Evolutionary conservation across 2,797 vertebrate genomes (phyloP).

Genomic region (Scyliorhinus canicula): DNA sequence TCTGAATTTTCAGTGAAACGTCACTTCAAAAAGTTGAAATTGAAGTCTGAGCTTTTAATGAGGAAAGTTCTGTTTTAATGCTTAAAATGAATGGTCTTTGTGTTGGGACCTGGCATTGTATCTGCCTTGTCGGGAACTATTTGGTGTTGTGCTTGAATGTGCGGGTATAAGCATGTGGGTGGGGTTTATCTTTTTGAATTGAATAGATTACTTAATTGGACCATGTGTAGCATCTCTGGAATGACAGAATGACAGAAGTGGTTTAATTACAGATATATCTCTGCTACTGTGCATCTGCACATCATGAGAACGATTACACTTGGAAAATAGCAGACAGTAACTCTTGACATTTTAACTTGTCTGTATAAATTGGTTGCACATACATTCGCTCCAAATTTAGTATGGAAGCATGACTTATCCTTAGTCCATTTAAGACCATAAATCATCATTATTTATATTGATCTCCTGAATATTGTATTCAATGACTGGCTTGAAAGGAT

Average conservation of each 20-base stretch:
- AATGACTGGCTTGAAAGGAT: not conserved
- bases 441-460: not conserved
- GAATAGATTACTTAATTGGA: not conserved
- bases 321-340: not conserved
- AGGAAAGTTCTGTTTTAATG: not conserved
- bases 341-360: not conserved
- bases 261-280: not conserved
- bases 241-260: not conserved
- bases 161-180: not conserved
- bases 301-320: not conserved
- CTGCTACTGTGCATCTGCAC: not conserved
- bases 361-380: not conserved
- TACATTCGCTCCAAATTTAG: not conserved
- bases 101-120: not conserved
- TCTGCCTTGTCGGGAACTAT: not conserved
- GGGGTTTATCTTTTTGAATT: not conserved
- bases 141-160: not conserved
- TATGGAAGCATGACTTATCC: not conserved
- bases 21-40: not conserved
- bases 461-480: not conserved
- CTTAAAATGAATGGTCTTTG: not conserved
- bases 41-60: not conserved
- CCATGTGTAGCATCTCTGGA: not conserved
- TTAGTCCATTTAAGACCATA: not conserved
- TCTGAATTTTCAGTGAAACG: not conserved